A percentile compares a stretch with the other conserved stretches of the same genome.
Evolutionary conservation across 2,888 invertebrate species (phyloP).

Genomic region (Hypomecis atomaria): DNA sequence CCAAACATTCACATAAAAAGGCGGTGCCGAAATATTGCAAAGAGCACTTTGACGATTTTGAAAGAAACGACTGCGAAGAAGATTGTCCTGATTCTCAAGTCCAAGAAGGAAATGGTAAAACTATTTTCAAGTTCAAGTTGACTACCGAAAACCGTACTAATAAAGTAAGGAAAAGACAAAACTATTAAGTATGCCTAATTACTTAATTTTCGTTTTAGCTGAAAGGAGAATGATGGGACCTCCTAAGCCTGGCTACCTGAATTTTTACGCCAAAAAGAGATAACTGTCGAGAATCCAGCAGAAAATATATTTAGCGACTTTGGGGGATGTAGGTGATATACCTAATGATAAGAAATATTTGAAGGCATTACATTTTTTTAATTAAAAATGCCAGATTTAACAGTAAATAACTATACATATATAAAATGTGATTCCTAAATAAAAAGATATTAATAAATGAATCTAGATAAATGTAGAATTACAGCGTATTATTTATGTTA

Average conservation of each 20-base stretch:
- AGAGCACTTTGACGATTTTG: constrained; percentile 62
- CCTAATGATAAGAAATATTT: no score
- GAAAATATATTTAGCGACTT: no score
- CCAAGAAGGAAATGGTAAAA: constrained; percentile 42
- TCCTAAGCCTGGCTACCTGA: constrained; percentile 64
- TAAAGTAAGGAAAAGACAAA: constrained; percentile 39
- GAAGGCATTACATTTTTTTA: no score
- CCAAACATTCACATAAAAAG: constrained; percentile 55
- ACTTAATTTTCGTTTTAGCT: constrained; percentile 52
- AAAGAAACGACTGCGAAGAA: constrained; percentile 63
- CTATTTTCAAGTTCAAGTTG: no score
- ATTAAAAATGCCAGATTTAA: no score
- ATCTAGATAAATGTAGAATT: no score
- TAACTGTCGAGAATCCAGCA: constrained; percentile 31
- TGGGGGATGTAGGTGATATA: no score
- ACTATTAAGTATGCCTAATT: constrained; percentile 20
- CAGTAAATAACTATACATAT: no score
- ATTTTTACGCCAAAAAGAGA: constrained; percentile 56
- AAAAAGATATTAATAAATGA: no score
- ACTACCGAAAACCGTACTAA: no score
- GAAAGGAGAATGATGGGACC: constrained; percentile 64
- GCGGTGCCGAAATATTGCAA: constrained; percentile 71
- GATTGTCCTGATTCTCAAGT: constrained; percentile 52
- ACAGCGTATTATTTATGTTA: no score
- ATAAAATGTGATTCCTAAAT: no score